Base-by-base conservation (phyloP, 92 coral and sea anemone species). In the Paramuricea clavata region DNA sequence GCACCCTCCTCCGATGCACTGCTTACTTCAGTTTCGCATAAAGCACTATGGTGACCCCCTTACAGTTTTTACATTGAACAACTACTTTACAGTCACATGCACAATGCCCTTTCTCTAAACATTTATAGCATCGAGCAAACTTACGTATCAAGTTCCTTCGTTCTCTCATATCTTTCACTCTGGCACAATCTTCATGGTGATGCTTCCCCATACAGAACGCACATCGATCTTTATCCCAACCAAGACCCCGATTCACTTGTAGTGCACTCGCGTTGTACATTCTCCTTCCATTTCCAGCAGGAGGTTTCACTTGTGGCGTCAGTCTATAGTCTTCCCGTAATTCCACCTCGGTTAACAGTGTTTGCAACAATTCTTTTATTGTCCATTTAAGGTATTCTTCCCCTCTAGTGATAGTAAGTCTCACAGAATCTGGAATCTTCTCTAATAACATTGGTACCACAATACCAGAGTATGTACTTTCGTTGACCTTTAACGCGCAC, bases 401-500 rank as follows among this genome's bases (percentile, higher is more conserved):
- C 21, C 93, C 93, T 54, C 90, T 54, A 44, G 93, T 90, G 23
- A 86, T 74, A 5, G 78, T 36, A 15, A 74, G 26, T 23, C 86
- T 43, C 17, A 87, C 34, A 8, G 81, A 31, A 28, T 49, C 85
- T 34, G 91, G 91, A 25, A 81, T 21, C 64, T 87, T 88, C 33
- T 83, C 76, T 17, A 88, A 52, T 23, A 88, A 6, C 13, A 73
- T 42, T 2, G 89, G 94, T 64, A 91, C 92, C 12, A 85, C 89
- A 43, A 91, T 91, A 19, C 83, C 62, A 12, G 81, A 74, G 73
- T 91, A 91, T 0, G 82, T 32, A 0, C 30, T 61, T 12, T 80
- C 81, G 0, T 73, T 41, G 8, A 77, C 56, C 6, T 50, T 47
- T 6, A 77, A 60, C 23, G 89, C 82, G 13, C 56, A 17, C 21